A percentile compares a stretch with the other conserved stretches of the same genome.
These are phyloP conservation scores for Stercorarius parasiticus DNA, from an alignment of 2,113 vertebrate species.

Conservation along the genomic window DNA sequence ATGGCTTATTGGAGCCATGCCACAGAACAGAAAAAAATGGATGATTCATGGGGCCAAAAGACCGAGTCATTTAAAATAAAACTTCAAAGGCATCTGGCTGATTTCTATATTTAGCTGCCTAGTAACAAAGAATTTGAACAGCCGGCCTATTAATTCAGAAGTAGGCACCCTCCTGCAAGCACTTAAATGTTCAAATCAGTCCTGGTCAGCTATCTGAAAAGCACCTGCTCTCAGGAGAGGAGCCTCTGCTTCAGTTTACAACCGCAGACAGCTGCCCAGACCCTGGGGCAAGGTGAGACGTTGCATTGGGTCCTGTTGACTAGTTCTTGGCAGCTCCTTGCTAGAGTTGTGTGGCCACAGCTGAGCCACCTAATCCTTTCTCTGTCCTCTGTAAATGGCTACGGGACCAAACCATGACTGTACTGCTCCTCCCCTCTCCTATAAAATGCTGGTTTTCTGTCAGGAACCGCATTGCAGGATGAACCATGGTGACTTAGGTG, in stretches of 20 bases:
- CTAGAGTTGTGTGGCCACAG: not conserved
- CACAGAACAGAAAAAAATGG: not conserved
- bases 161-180: not conserved
- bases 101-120: slow-evolving; percentile 29
- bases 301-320: not conserved
- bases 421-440: not conserved
- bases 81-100: slow-evolving; percentile 15
- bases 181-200: not conserved
- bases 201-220: not conserved
- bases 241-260: not conserved
- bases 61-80: not conserved
- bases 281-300: not conserved
- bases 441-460: not conserved
- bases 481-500: rapidly evolving
- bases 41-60: slow-evolving; percentile 13
- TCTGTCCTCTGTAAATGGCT: not conserved
- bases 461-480: not conserved
- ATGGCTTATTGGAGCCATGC: not conserved
- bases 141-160: not conserved
- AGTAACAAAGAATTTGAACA: not conserved
- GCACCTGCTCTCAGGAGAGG: not conserved
- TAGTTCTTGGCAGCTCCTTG: not conserved
- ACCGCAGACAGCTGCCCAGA: not conserved
- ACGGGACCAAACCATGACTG: not conserved
- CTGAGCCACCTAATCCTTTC: not conserved